Percentiles rank a stretch among this genome's conserved stretches.
phyloP scores from a whole-genome alignment of 2,888 invertebrate genomes.

The Sphecodes monilicornis region DNA sequence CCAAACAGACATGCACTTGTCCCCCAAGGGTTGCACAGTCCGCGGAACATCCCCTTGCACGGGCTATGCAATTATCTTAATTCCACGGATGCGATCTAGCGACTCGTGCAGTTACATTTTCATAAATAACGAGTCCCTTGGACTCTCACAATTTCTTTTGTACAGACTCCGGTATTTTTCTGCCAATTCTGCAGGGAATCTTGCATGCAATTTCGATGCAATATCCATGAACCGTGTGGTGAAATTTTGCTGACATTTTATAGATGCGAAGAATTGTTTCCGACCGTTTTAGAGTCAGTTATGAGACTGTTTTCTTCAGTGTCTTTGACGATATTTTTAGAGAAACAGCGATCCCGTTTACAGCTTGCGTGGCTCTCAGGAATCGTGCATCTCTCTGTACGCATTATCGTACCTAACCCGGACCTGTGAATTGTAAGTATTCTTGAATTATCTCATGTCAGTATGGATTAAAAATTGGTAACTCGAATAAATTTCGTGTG shows the following conservation, averaged over 20 bases:
- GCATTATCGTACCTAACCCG: no score
- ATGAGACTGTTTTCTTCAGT: no score
- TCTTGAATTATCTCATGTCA: no score
- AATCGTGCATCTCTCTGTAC: no score
- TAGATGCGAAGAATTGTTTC: no score
- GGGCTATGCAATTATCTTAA: conserved; percentile 10
- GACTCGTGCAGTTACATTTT: background rate
- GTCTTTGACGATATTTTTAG: background rate
- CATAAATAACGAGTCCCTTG: background rate
- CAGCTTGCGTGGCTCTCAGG: no score
- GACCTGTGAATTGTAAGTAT: no score
- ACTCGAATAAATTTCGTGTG: no score
- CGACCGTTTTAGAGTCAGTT: no score
- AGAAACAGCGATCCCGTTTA: no score
- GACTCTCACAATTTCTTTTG: background rate
- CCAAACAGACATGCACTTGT: background rate
- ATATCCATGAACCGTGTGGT: background rate
- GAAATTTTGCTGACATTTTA: background rate
- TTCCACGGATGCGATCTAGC: background rate
- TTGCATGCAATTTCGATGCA: background rate
- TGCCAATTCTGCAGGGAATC: background rate
- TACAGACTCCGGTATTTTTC: background rate
- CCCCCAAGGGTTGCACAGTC: background rate
- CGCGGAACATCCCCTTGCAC: background rate
- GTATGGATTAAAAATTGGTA: no score